Conservation (phyloP, 1,140 invertebrate species). For the Brachionus paranguensis region DNA sequence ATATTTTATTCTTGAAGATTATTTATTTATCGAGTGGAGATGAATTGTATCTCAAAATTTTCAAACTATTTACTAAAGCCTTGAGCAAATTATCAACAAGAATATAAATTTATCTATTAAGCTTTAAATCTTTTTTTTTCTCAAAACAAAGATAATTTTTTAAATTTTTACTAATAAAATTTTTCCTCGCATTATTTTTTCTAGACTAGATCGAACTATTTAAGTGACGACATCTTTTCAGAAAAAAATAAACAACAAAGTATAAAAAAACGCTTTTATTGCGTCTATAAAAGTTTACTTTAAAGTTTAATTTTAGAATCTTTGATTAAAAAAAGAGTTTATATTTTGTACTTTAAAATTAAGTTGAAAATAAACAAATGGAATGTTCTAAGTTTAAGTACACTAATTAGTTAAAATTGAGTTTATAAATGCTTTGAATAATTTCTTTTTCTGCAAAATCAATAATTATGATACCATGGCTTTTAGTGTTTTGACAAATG, state of each 20-base stretch:
- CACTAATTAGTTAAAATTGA: not conserved
- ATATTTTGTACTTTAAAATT: no score
- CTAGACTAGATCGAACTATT: no score
- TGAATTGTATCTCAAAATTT: not conserved
- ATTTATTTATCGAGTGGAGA: no score
- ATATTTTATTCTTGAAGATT: no score
- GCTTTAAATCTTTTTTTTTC: no score
- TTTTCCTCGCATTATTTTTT: no score
- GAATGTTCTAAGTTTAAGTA: not conserved
- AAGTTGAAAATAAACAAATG: not conserved
- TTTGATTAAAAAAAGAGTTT: not conserved
- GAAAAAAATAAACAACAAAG: not conserved
- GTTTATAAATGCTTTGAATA: not conserved
- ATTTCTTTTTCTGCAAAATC: constrained; percentile 22
- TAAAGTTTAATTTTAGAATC: not conserved
- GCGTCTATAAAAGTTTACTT: not conserved
- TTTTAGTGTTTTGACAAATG: not conserved
- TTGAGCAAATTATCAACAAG: not conserved
- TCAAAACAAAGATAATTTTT: no score
- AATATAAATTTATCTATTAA: not conserved
- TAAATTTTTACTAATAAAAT: no score
- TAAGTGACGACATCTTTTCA: no score
- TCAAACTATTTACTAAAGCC: not conserved
- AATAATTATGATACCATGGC: not conserved
- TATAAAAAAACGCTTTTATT: not conserved